These are phyloP conservation scores for Siniperca obscura DNA, from an alignment of 2,797 vertebrate species.

Conservation along the genomic window DNA sequence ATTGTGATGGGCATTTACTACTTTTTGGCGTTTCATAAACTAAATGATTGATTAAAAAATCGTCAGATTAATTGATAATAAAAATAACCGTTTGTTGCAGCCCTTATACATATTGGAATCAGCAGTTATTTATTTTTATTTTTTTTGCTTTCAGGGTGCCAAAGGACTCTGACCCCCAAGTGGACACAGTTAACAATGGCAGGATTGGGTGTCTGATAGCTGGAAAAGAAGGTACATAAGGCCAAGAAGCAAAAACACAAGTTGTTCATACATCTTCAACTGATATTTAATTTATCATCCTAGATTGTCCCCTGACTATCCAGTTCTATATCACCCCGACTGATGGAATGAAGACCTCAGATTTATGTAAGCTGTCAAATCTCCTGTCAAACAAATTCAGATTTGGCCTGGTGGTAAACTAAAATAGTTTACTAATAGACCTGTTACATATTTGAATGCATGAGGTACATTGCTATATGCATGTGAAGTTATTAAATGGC, in stretches of 20 bases:
- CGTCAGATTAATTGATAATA: neutral
- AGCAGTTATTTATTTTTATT: neutral
- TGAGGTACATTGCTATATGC: neutral
- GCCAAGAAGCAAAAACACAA: neutral
- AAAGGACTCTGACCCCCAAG: conserved; percentile 47
- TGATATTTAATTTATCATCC: conserved; percentile 4
- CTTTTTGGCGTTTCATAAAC: neutral
- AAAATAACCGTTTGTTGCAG: neutral
- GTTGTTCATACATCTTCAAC: neutral
- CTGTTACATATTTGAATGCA: neutral
- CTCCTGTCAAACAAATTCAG: neutral
- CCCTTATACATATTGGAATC: neutral
- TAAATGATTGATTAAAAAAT: neutral
- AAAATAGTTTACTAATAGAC: neutral
- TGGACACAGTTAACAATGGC: conserved; percentile 84
- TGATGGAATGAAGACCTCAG: conserved; percentile 71
- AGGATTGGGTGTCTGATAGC: conserved; percentile 83
- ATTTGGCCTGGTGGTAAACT: neutral
- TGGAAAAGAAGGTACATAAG: conserved; percentile 82
- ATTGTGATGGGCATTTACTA: neutral
- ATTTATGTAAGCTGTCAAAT: conserved; percentile 75
- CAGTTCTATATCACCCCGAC: conserved; percentile 85
- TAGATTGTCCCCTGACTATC: conserved; percentile 84
- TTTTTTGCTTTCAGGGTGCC: conserved; percentile 67
- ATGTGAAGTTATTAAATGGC: neutral